These are phyloP conservation scores for Teleiodes luculella DNA, from an alignment of 2,888 invertebrate genomes.

Conservation along the genomic window DNA sequence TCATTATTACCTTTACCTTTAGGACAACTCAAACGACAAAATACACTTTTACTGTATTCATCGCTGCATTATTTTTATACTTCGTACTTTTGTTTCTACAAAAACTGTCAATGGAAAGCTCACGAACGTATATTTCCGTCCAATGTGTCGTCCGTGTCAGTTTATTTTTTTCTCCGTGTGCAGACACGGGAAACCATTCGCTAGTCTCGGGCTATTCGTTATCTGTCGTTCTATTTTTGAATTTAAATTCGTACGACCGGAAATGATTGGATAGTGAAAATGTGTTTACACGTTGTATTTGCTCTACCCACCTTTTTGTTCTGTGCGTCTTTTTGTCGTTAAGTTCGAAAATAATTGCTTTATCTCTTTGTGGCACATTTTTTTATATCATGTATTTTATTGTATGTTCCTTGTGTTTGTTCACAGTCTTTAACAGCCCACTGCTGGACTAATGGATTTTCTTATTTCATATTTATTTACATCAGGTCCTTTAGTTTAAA, in stretches of 20 bases:
- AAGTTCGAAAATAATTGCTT: neutral
- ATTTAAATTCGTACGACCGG: conserved; percentile 37
- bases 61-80: neutral
- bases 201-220: conserved; percentile 25
- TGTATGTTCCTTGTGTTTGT: too few species aligned
- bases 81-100: too few species aligned
- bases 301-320: neutral
- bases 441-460: too few species aligned
- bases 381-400: too few species aligned
- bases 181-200: conserved; percentile 32
- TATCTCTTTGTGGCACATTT: neutral
- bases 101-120: neutral
- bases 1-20: conserved; percentile 27
- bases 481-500: too few species aligned
- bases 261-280: conserved; percentile 48
- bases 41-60: conserved; percentile 10
- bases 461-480: too few species aligned
- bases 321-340: neutral
- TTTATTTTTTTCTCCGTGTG: conserved; percentile 27
- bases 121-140: neutral
- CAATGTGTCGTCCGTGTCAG: conserved; percentile 1
- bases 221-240: conserved; percentile 44
- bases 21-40: neutral
- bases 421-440: too few species aligned
- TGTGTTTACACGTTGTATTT: conserved; percentile 1